phyloP scores from a whole-genome alignment of 2,888 invertebrate species.

The Oscheius sp. region DNA sequence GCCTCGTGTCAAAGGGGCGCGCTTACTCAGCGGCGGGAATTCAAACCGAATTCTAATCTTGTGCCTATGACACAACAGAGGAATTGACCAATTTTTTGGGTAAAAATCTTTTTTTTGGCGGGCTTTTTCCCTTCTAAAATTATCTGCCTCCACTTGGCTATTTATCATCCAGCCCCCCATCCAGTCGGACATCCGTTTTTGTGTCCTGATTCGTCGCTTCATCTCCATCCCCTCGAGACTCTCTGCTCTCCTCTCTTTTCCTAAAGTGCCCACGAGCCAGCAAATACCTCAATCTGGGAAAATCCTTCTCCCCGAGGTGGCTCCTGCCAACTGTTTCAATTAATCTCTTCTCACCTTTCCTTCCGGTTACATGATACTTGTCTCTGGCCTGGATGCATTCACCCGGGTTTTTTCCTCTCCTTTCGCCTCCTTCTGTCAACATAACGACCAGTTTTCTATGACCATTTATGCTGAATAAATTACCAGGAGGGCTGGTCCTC shows the following conservation, averaged over 20 bases:
- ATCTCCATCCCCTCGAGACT: background rate
- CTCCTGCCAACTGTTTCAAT: too few relatives aligned
- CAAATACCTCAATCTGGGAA: constrained; percentile 36
- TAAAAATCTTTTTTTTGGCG: background rate
- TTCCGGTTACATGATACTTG: too few relatives aligned
- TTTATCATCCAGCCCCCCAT: too few relatives aligned
- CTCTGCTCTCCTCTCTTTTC: background rate
- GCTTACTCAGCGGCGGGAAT: too few relatives aligned
- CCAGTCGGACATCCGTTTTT: background rate
- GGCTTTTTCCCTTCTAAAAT: background rate
- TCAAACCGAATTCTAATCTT: too few relatives aligned
- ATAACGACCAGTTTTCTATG: background rate
- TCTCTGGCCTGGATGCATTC: too few relatives aligned
- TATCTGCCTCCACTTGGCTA: background rate
- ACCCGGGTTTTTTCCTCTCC: background rate
- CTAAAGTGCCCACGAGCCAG: background rate
- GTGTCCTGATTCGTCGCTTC: constrained; percentile 15
- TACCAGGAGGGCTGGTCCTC: background rate
- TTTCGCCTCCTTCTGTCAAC: background rate
- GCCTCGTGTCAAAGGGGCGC: too few relatives aligned
- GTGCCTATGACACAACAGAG: too few relatives aligned
- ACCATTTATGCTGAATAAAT: background rate
- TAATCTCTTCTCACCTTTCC: constrained; percentile 12
- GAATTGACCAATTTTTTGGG: too few relatives aligned
- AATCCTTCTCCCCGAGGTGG: background rate